Percentiles rank a stretch among this genome's conserved stretches.
phyloP scores from a whole-genome alignment of 2,888 invertebrate species.

The Tanypteryx hageni region DNA sequence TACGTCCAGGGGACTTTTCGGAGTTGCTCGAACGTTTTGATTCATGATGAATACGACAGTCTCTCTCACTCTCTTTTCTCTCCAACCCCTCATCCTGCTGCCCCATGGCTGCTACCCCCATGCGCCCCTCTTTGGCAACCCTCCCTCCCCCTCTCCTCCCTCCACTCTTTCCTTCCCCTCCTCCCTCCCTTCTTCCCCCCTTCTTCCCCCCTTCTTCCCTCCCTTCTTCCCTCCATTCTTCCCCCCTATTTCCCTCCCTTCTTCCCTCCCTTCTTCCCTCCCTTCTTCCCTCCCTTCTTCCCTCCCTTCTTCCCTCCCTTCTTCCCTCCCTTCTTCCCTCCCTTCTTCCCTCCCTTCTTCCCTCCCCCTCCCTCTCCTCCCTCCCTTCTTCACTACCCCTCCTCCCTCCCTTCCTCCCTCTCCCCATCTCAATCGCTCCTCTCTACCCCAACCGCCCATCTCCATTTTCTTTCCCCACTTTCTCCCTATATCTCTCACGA shows the following conservation, averaged over 20 bases:
- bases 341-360: no score
- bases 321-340: no score
- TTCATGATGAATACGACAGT: constrained; percentile 60
- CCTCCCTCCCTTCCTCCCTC: neutral
- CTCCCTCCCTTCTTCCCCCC: neutral
- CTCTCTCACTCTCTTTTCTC: neutral
- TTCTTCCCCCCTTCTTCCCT: no score
- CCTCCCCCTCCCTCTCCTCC: no score
- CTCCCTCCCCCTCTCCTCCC: neutral
- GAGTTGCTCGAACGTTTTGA: constrained; percentile 61
- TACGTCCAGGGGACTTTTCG: constrained; percentile 55
- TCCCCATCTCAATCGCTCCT: no score
- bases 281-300: no score
- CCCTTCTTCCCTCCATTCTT: neutral
- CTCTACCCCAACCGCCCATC: neutral
- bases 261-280: no score
- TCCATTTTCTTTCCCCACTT: neutral
- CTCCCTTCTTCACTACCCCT: neutral
- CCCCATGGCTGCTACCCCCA: neutral
- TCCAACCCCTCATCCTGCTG: neutral
- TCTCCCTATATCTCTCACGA: neutral
- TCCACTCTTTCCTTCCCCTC: neutral
- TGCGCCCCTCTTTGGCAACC: neutral
- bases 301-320: no score
- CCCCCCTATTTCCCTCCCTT: no score